A percentile compares a stretch with the other conserved stretches of the same genome.
Evolutionary conservation across 2,797 vertebrate species (phyloP).

Genomic region (Pteropus rufus): DNA sequence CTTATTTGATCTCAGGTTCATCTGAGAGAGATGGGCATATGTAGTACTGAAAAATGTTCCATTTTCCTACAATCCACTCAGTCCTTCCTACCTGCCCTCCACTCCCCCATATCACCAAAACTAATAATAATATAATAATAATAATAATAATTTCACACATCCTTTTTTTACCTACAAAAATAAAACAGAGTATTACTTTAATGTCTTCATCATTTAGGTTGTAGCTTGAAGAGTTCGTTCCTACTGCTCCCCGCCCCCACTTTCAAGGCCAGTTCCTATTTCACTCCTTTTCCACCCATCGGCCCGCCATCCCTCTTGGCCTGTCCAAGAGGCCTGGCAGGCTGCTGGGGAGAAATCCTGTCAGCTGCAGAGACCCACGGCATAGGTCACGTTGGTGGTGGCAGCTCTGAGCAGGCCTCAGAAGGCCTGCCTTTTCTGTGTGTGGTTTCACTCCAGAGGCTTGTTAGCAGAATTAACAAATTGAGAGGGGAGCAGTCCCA

Average conservation of each 20-base stretch:
- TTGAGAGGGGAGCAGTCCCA: neutral
- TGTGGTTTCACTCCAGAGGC: neutral
- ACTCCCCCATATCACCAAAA: neutral
- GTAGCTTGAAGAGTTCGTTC: neutral
- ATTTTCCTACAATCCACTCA: neutral
- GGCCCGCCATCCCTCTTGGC: neutral
- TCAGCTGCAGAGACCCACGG: too few species aligned
- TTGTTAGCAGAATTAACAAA: neutral
- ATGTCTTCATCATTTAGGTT: neutral
- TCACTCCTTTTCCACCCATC: neutral
- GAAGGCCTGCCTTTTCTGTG: neutral
- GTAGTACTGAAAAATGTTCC: neutral
- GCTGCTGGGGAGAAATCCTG: neutral
- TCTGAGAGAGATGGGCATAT: constrained; percentile 37
- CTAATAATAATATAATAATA: neutral
- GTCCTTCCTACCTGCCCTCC: neutral
- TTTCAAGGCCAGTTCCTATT: neutral
- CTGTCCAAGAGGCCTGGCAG: neutral
- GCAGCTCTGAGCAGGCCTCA: neutral
- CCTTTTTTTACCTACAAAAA: neutral
- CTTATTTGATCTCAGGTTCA: constrained; percentile 68
- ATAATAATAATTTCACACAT: neutral
- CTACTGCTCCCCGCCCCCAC: neutral
- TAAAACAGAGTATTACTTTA: neutral
- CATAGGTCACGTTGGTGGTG: neutral